These are phyloP conservation scores for Calidris pygmaea DNA, from an alignment of 2,113 vertebrate species.

Conservation along the genomic window DNA sequence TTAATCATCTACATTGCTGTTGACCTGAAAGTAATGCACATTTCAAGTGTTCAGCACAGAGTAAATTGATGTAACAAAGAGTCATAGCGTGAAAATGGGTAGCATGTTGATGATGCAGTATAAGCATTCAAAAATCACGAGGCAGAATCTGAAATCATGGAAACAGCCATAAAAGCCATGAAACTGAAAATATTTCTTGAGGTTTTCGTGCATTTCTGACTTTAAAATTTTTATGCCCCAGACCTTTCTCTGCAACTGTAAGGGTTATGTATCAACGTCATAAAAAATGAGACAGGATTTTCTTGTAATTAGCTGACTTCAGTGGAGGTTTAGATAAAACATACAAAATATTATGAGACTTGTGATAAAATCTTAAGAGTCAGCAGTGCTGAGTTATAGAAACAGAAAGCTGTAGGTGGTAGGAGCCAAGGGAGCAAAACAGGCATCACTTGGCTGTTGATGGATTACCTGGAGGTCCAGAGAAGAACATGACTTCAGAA, in stretches of 20 bases:
- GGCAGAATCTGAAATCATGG: background rate
- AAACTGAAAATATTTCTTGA: background rate
- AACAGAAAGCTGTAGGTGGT: constrained; percentile 22
- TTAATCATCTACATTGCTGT: background rate
- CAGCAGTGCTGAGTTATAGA: constrained; percentile 19
- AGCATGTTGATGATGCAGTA: background rate
- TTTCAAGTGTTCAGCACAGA: background rate
- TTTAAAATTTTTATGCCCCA: background rate
- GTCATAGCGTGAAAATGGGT: background rate
- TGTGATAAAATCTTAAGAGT: constrained; percentile 50
- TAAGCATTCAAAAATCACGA: background rate
- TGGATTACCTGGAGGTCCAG: background rate
- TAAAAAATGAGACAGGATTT: background rate
- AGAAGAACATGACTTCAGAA: background rate
- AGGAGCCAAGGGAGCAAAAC: constrained; percentile 7
- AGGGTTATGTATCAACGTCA: background rate
- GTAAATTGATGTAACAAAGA: background rate
- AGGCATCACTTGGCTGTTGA: background rate
- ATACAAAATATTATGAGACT: constrained; percentile 23
- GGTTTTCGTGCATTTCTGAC: background rate
- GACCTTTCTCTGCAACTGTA: background rate
- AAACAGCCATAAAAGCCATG: background rate
- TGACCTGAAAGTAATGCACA: background rate
- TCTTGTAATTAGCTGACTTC: constrained; percentile 35
- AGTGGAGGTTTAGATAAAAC: constrained; percentile 40